phyloP scores from a whole-genome alignment of 2,888 invertebrate genomes.

The Acholoe squamosa region DNA sequence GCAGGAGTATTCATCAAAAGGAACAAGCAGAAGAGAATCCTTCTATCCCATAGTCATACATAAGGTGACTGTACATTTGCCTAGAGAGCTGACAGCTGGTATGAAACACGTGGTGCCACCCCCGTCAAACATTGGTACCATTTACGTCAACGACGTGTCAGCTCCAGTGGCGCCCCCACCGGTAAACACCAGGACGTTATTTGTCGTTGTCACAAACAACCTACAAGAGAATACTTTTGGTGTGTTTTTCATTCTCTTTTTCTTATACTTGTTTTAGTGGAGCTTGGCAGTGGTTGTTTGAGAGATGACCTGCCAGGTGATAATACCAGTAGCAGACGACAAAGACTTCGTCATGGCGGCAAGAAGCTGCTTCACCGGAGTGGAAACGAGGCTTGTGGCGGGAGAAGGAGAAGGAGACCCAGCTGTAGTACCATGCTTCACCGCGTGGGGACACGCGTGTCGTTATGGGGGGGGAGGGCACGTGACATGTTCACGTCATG shows the following conservation, averaged over 20 bases:
- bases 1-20: too few relatives aligned
- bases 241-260: neutral
- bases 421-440: neutral
- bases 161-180: neutral
- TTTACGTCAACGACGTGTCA: neutral
- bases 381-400: neutral
- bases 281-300: neutral
- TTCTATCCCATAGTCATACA: neutral
- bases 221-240: neutral
- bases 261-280: neutral
- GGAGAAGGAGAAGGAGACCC: neutral
- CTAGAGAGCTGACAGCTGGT: neutral
- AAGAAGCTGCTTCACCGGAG: neutral
- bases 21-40: neutral
- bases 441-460: conserved; percentile 9
- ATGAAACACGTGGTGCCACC: neutral
- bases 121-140: neutral
- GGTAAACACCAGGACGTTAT: neutral
- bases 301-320: neutral
- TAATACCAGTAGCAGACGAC: neutral
- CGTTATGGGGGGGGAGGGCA: neutral
- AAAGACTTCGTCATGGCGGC: neutral
- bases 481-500: neutral
- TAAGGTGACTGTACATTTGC: neutral
- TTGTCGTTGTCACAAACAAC: conserved; percentile 9